Base-by-base conservation (phyloP, 2,888 invertebrate species). In the Anticlea derivata region DNA sequence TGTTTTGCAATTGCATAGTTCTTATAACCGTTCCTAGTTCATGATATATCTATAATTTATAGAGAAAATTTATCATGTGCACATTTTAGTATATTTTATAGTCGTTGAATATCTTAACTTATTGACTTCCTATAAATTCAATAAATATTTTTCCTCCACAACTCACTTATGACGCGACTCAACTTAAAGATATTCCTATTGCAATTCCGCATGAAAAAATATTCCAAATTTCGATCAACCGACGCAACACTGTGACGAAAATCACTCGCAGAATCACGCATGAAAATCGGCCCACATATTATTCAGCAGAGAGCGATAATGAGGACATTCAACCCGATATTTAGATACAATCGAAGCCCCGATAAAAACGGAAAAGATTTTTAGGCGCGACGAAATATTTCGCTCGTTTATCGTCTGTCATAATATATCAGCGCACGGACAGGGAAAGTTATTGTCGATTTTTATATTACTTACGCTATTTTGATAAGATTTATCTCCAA, bases 261-360 rank as follows among this genome's bases (percentile, higher is more conserved):
- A 74, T 75, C 70, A 68, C 69, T 72, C 66, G 66, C 65, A 58
- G 74, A 77, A 78, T 74, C 73, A 62, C 68, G 69, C 75, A 78
- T 79, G 72, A 80, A 82, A 80, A 77, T 78, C 77, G 86, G 77
- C 80, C 86, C 75, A 89, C 84, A 87, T 89, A 77, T 88, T 87
- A 87, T 86, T 75, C 86, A 79, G 72, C 70, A 81, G 75, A 67
- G 73, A 55, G 60, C 68, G 78, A 82, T 86, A 86, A 86, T 84
- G 80, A 83, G 88, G 81, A 40, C 78, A 58, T 79, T 82, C 79
- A 88, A 78, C 87, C 66, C 65, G 33, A 51, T 60, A 76, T 68
- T 76, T 79, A 76, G 80, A 78, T 73, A 76, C 78, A 75, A 73
- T 72, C 72, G 72, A 63, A 71, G 62, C 64, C 64, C 65, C 56